Evolutionary conservation across 2,888 invertebrate genomes (phyloP).

Genomic region (Drosophila colorata): DNA sequence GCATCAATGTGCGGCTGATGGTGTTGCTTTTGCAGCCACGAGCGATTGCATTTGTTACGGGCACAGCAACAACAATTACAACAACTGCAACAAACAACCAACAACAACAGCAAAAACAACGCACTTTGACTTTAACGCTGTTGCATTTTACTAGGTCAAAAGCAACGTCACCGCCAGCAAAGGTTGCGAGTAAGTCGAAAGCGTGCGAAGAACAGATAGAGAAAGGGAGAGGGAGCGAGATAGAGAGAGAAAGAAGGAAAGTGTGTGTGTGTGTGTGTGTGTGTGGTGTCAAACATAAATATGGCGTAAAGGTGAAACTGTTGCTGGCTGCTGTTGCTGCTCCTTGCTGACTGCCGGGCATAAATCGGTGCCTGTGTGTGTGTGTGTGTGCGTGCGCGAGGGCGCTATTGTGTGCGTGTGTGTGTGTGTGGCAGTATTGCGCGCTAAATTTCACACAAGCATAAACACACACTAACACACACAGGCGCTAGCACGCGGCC

Average conservation of each 20-base stretch:
- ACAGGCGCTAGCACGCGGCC: constrained; percentile 20
- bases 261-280: constrained; percentile 36
- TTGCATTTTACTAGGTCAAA: constrained; percentile 80
- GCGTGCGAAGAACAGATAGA: neutral
- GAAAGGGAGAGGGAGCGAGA: neutral
- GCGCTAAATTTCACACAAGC: constrained; percentile 67
- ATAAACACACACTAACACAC: constrained; percentile 19
- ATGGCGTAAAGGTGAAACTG: constrained; percentile 78
- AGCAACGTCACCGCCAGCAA: constrained; percentile 70
- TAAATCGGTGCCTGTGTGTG: constrained; percentile 58
- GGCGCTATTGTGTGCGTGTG: constrained; percentile 21
- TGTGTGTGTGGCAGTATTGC: constrained; percentile 47
- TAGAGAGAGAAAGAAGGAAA: neutral
- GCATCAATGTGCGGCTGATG: constrained; percentile 33
- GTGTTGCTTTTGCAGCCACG: constrained; percentile 28
- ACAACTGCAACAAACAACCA: constrained; percentile 17
- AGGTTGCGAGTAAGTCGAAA: constrained; percentile 22
- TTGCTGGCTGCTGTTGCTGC: constrained; percentile 58
- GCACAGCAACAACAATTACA: constrained; percentile 17
- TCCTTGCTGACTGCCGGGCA: constrained; percentile 62
- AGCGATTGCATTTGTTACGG: constrained; percentile 61
- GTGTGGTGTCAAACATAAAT: constrained; percentile 74
- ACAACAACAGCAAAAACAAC: constrained; percentile 30
- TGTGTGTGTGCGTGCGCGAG: constrained; percentile 31
- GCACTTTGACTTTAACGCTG: constrained; percentile 80